Conservation (phyloP, 2,888 invertebrate species). For the Blastobasis adustella region DNA sequence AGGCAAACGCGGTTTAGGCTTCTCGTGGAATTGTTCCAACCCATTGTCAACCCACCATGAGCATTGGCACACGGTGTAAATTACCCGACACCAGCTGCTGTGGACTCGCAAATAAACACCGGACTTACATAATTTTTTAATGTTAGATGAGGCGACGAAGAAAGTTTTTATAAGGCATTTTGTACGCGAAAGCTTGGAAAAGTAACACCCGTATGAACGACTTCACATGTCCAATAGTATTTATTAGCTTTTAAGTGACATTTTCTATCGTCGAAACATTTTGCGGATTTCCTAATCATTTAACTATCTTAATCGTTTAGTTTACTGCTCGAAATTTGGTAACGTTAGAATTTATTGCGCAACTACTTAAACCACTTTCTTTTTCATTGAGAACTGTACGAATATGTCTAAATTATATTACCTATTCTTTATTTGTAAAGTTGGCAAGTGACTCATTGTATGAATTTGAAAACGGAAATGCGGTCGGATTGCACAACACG, state of each 20-base stretch:
- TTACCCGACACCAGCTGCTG: conserved; percentile 2
- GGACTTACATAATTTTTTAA: conserved; percentile 8
- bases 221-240: conserved; percentile 2
- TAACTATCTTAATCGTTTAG: not conserved
- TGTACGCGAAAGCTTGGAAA: conserved; percentile 18
- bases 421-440: conserved; percentile 2
- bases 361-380: conserved; percentile 14
- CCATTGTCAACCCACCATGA: conserved; percentile 25
- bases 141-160: conserved; percentile 11
- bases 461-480: conserved; percentile 37
- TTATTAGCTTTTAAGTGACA: conserved; percentile 1
- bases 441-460: conserved; percentile 30
- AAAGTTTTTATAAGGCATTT: conserved; percentile 20
- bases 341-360: not conserved
- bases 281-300: not conserved
- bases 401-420: conserved; percentile 1
- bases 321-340: too few species aligned
- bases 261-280: not conserved
- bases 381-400: conserved; percentile 13
- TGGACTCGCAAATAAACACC: not conserved
- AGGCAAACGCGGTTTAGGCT: conserved; percentile 16
- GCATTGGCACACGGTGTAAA: conserved; percentile 14
- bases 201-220: conserved; percentile 11
- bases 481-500: conserved; percentile 55
- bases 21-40: conserved; percentile 16